phyloP scores from a whole-genome alignment of 2,113 vertebrate genomes.

The Ailuropoda melanoleuca region DNA sequence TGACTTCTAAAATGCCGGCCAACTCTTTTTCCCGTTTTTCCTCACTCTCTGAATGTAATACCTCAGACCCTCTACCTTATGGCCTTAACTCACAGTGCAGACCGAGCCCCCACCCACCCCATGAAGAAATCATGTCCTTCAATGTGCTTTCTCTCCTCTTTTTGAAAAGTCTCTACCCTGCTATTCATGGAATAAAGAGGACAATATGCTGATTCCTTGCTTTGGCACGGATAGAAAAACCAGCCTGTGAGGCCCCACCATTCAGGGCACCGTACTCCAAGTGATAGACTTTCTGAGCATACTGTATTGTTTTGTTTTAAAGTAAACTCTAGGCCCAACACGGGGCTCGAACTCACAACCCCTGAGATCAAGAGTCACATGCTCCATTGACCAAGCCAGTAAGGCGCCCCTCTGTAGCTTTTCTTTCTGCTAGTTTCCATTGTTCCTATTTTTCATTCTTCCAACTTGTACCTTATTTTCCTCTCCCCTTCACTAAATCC shows the following conservation, averaged over 20 bases:
- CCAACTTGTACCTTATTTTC: neutral
- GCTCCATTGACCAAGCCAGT: neutral
- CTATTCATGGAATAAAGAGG: neutral
- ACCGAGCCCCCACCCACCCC: too few relatives aligned
- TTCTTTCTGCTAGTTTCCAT: neutral
- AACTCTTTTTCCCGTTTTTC: neutral
- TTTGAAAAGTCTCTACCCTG: neutral
- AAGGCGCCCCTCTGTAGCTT: neutral
- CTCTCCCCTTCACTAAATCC: neutral
- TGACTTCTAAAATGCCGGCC: neutral
- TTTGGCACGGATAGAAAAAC: neutral
- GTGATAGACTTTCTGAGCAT: neutral
- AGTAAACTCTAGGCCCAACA: neutral
- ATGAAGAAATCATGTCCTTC: neutral
- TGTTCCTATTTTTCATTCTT: neutral
- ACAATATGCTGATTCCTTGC: neutral
- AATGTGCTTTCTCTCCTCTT: neutral
- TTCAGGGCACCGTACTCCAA: neutral
- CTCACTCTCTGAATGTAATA: neutral
- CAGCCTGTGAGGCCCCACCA: rapidly evolving
- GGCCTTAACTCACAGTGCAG: neutral
- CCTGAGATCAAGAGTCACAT: neutral
- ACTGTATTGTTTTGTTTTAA: neutral
- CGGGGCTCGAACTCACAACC: neutral
- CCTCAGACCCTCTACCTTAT: neutral